Base-by-base conservation (phyloP, 2,113 vertebrate species). In the Erythrocebus patas region DNA sequence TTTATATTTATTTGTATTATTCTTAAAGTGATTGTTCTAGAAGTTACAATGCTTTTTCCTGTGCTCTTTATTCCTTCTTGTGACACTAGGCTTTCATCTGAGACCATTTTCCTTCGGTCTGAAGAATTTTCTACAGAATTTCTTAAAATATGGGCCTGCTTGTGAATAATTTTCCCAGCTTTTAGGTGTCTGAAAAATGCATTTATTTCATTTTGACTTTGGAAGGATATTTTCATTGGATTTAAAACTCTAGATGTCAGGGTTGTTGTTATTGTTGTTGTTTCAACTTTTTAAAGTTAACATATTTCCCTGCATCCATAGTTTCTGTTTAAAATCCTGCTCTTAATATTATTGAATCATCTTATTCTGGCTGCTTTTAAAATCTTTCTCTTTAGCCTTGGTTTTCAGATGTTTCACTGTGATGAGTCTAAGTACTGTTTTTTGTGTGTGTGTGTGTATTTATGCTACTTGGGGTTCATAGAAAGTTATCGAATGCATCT, bases 201-300 rank as follows among this genome's bases (percentile, higher is more conserved):
- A 45, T 76, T 81, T 78, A 82, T 52, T 95, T 83, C 38, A 93
- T 81, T 95, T 84, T 86, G 40, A 79, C 6, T 85, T 73, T 76
- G 32, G 38, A 80, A 90, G 30, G 35, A 32, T 89, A 66, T 90
- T 95, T 94, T 89, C 50, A 66, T 11, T 78, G 25, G 9, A 30
- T 86, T 92, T 81, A 82, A 83, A 96, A 83, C 32, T 87, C n/a
- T 57, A 72, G 52, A 30, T 72, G n/a, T 6, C 1, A 79, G 25
- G 4, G 7, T 8, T 93, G 12, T 43, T 45, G 48, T 50, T 50
- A 14, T 55, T 55, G 52, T 55, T 55, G 2, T 8, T n/a, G n/a
- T 57, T 3, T 72, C 43, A 50, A 11, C 25, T 73, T 35, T 64
- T 93, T 82, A 86, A 68, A 92, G 35, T 81, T 76, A 70, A n/a